Evolutionary conservation across 2,797 vertebrate species (phyloP), one percentile per base, ranked within the genome.

Genomic region (Sebastes vulpes): DNA sequence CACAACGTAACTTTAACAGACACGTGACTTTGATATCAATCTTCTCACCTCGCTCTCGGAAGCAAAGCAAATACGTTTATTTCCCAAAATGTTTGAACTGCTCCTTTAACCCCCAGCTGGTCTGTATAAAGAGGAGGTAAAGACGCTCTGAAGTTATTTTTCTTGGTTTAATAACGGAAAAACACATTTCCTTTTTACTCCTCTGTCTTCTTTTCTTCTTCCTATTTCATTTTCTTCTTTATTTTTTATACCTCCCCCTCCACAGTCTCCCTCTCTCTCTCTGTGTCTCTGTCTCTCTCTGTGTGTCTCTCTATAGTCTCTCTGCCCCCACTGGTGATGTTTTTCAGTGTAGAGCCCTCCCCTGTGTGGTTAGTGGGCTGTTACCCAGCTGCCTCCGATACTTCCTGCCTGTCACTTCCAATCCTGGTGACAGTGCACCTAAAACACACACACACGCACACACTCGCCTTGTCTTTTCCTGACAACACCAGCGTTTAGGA

Each of bases 401-500:
- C 91, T 92, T 94, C 93, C 93, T 93, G 90, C 91, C 89, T 95
- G 94, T 93, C 94, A 93, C 92, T 94, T 94, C 79, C 88, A 93
- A 93, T 94, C 86, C 79, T 61, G 20, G 87, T 88, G 89, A 83
- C 87, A 83, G 59, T 61, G 72, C 32, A 65, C 79, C 74, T 78
- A 61, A 68, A 57, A 85, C 67, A 48, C 72, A 67, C 75, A 38
- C 65, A 50, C 71, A 50, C 71, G 26, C 82, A 75, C 52, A 61
- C 72, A 35, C 72, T 23, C 0, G 7, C 25, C 48, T 63, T 29
- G 65, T 77, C 59, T 59, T 56, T 66, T 48, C 3, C 74, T 6
- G 69, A 81, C 69, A 42, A 79, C 69, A 64, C 61, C 54, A 78
- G 68, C 70, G 26, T 79, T 87, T 61, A 82, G 78, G 42, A 69